Evolutionary conservation across 2,113 vertebrate genomes (phyloP).

Genomic region (Phocoena phocoena): DNA sequence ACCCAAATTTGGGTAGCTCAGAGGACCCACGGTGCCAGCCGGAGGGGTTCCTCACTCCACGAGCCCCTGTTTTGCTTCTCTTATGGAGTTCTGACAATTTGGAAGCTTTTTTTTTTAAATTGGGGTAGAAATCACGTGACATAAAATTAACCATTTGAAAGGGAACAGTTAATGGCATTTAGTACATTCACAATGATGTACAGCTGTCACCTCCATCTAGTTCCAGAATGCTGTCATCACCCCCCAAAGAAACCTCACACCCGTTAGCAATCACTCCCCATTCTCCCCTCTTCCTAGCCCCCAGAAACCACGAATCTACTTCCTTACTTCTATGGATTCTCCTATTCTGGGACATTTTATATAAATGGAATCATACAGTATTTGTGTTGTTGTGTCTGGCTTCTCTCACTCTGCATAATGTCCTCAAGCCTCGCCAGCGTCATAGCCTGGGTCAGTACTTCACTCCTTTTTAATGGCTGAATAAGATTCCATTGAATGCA

Average conservation of each 20-base stretch:
- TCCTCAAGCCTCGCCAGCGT: rapidly evolving
- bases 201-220: too few relatives aligned
- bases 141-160: not conserved
- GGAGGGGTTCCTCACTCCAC: not conserved
- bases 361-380: rapidly evolving
- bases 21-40: not conserved
- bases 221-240: not conserved
- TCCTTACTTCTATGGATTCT: not conserved
- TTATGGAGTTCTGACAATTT: not conserved
- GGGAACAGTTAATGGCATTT: not conserved
- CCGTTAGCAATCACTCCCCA: not conserved
- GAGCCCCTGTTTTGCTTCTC: not conserved
- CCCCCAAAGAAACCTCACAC: not conserved
- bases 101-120: not conserved
- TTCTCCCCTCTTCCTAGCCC: not conserved
- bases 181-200: not conserved
- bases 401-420: rapidly evolving
- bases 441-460: rapidly evolving
- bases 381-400: rapidly evolving
- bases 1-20: not conserved
- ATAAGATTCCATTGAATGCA: rapidly evolving
- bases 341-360: not conserved
- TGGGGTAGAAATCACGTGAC: not conserved
- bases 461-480: rapidly evolving
- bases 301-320: not conserved